Percentiles rank a stretch among this genome's conserved stretches.
phyloP scores from a whole-genome alignment of 2,797 vertebrate genomes.

The Mus minutoides region DNA sequence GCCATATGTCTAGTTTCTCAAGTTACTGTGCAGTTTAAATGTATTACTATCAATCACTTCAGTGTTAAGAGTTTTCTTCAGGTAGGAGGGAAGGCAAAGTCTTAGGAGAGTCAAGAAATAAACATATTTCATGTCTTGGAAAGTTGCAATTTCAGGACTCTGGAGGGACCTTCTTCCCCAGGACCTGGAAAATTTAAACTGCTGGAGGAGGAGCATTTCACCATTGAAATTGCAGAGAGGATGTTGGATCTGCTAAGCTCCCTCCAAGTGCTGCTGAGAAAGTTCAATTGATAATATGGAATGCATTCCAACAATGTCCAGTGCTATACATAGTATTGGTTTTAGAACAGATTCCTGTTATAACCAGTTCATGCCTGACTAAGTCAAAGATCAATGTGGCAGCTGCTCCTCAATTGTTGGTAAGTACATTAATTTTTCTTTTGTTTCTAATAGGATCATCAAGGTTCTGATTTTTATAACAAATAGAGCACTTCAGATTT shows the following conservation, averaged over 20 bases:
- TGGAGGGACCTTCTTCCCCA: background rate
- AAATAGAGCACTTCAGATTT: background rate
- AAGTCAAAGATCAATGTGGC: background rate
- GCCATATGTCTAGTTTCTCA: background rate
- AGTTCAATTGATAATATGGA: background rate
- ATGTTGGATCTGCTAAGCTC: background rate
- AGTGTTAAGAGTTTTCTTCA: background rate
- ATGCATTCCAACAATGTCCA: background rate
- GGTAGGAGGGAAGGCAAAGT: background rate
- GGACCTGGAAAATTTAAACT: background rate
- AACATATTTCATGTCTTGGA: background rate
- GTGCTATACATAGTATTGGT: background rate
- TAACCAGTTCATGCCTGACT: background rate
- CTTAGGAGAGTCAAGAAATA: background rate
- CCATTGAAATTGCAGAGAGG: too few relatives aligned
- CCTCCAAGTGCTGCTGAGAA: background rate
- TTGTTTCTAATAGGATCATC: background rate
- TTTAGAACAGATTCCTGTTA: background rate
- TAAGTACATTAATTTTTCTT: background rate
- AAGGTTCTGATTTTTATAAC: background rate
- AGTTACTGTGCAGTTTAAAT: background rate
- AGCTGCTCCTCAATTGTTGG: background rate
- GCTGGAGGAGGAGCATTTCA: background rate
- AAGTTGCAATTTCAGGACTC: background rate
- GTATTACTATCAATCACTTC: background rate